Percentiles rank a stretch among this genome's conserved stretches.
These are phyloP conservation scores for Eleginops maclovinus DNA, from an alignment of 2,113 vertebrate genomes.

Conservation along the genomic window DNA sequence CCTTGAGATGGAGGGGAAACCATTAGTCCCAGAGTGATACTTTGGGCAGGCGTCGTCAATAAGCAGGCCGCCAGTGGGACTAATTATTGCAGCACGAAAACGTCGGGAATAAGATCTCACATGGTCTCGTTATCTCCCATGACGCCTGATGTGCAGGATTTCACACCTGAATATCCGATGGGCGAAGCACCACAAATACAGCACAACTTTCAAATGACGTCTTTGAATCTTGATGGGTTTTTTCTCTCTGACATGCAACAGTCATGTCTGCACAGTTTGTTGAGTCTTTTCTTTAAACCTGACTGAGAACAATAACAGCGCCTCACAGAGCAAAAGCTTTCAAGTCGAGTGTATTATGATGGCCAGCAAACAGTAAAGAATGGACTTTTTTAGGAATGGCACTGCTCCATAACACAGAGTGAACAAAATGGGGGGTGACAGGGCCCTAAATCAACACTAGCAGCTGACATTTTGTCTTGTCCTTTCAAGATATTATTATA, in stretches of 20 bases:
- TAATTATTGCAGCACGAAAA: conserved; percentile 79
- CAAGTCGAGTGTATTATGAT: conserved; percentile 29
- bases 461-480: not conserved
- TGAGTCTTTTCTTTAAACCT: conserved; percentile 7
- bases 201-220: conserved; percentile 4
- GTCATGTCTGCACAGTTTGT: conserved; percentile 1
- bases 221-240: not conserved
- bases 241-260: conserved; percentile 13
- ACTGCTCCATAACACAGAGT: not conserved
- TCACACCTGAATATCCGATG: conserved; percentile 53
- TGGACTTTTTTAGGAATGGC: not conserved
- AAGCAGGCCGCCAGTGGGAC: conserved; percentile 77
- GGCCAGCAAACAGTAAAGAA: conserved; percentile 3
- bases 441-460: conserved; percentile 1
- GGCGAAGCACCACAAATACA: conserved; percentile 15
- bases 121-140: conserved; percentile 75
- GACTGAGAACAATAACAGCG: conserved; percentile 9
- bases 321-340: not conserved
- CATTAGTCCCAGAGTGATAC: conserved; percentile 74
- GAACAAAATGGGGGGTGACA: not conserved
- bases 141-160: conserved; percentile 69
- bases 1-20: conserved; percentile 64
- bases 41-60: conserved; percentile 74
- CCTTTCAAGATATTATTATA: not conserved
- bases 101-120: conserved; percentile 76